These are phyloP conservation scores for Brassicogethes aeneus DNA, from an alignment of 2,888 invertebrate species.

Conservation along the genomic window DNA sequence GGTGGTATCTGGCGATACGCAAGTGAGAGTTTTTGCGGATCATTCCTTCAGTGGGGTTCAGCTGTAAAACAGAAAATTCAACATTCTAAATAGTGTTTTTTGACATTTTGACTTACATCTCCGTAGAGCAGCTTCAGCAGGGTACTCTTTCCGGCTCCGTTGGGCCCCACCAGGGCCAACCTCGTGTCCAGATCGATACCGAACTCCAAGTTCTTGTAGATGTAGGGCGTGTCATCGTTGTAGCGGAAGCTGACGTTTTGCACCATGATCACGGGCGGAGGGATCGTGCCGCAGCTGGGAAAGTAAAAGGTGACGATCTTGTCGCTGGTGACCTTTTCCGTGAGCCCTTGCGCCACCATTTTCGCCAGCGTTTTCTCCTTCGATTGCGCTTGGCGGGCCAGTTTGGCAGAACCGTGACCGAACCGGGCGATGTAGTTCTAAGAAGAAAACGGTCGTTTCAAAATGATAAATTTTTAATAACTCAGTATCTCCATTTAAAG, in stretches of 20 bases:
- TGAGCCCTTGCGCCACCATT: conserved; percentile 97
- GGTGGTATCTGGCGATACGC: conserved; percentile 95
- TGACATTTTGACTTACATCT: conserved; percentile 74
- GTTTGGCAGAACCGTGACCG: conserved; percentile 97
- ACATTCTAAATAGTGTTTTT: no score
- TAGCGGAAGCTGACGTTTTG: conserved; percentile 97
- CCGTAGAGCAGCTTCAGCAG: conserved; percentile 91
- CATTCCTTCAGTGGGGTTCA: conserved; percentile 92
- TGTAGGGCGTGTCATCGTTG: conserved; percentile 74
- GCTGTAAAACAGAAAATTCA: conserved; percentile 42
- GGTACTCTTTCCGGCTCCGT: conserved; percentile 98
- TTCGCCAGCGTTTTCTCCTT: conserved; percentile 99
- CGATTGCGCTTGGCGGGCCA: conserved; percentile 97
- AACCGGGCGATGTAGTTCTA: conserved; percentile 97
- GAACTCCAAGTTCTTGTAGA: conserved; percentile 96
- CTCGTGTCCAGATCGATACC: conserved; percentile 96
- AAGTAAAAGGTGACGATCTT: conserved; percentile 93
- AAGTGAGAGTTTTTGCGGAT: conserved; percentile 97
- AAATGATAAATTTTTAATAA: no score
- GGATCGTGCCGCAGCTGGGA: conserved; percentile 90
- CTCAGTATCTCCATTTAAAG: no score
- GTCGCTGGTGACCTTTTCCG: conserved; percentile 88
- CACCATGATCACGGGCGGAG: conserved; percentile 99
- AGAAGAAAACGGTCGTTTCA: conserved; percentile 24
- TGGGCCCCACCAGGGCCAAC: conserved; percentile 93